Evolutionary conservation across 2,797 vertebrate species (phyloP).

Genomic region (Eidolon dupreanum): DNA sequence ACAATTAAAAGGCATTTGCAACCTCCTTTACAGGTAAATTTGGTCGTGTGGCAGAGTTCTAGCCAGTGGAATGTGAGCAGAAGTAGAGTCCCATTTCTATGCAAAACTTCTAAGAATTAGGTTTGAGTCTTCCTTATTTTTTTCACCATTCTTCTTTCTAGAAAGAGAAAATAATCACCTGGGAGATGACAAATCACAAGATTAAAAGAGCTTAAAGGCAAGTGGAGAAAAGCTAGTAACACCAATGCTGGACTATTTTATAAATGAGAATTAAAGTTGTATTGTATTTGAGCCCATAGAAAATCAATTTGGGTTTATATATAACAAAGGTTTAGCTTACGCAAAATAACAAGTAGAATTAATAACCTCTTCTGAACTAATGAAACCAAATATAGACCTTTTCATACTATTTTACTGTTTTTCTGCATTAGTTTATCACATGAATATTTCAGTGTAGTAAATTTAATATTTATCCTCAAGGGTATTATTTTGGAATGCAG

Average conservation of each 20-base stretch:
- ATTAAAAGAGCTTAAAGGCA: not conserved
- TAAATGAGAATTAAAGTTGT: not conserved
- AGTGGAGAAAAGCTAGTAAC: not conserved
- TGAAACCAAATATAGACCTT: not conserved
- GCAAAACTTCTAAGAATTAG: not conserved
- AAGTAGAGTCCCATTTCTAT: not conserved
- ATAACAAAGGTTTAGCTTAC: not conserved
- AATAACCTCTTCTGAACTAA: not conserved
- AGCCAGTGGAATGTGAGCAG: not conserved
- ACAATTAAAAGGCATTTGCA: not conserved
- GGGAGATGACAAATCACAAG: not conserved
- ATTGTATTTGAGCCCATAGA: not conserved
- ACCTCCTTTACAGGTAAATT: not conserved
- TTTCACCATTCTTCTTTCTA: not conserved
- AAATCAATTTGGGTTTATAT: not conserved
- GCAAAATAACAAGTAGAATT: not conserved
- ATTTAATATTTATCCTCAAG: not conserved
- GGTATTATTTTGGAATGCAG: not conserved
- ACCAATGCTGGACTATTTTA: not conserved
- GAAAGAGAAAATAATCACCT: not conserved
- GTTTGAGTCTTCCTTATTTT: not conserved
- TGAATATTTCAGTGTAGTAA: not conserved
- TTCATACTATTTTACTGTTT: not conserved
- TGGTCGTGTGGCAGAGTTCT: not conserved
- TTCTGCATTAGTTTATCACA: not conserved